Conservation (phyloP, 1,140 invertebrate species). For the Drosophila ercepeae region DNA sequence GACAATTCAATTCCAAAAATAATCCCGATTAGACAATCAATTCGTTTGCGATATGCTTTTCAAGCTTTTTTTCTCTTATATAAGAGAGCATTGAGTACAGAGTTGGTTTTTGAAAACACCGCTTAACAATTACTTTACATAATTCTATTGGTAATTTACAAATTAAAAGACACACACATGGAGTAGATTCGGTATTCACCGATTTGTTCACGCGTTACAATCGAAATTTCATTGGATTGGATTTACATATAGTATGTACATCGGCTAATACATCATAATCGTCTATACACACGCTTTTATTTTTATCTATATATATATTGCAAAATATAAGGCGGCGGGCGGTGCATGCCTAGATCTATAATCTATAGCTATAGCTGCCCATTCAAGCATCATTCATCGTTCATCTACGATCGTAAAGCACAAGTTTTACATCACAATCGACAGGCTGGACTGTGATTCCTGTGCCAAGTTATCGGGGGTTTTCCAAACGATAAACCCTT, state of each 20-base stretch:
- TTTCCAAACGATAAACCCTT: not conserved
- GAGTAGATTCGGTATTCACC: slow-evolving; percentile 2
- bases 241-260: slow-evolving; percentile 54
- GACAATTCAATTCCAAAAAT: slow-evolving; percentile 8
- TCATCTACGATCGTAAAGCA: too few relatives aligned
- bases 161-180: slow-evolving; percentile 30
- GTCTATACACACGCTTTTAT: slow-evolving; percentile 31
- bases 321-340: slow-evolving; percentile 29
- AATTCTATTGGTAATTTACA: slow-evolving; percentile 34
- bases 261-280: slow-evolving; percentile 55
- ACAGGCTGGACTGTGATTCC: slow-evolving; percentile 64
- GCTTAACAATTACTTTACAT: slow-evolving; percentile 45
- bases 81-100: slow-evolving; percentile 36
- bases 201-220: slow-evolving; percentile 52
- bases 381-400: slow-evolving; percentile 46
- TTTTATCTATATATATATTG: slow-evolving; percentile 55
- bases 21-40: slow-evolving; percentile 30
- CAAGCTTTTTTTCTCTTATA: slow-evolving; percentile 19
- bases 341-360: slow-evolving; percentile 48
- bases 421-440: slow-evolving; percentile 71
- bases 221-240: slow-evolving; percentile 35
- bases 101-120: slow-evolving; percentile 4
- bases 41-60: slow-evolving; percentile 26
- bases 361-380: slow-evolving; percentile 54
- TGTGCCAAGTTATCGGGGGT: slow-evolving; percentile 55